Base-by-base conservation (phyloP, 1,140 invertebrate genomes). In the Pogonognathellus flavescens region DNA sequence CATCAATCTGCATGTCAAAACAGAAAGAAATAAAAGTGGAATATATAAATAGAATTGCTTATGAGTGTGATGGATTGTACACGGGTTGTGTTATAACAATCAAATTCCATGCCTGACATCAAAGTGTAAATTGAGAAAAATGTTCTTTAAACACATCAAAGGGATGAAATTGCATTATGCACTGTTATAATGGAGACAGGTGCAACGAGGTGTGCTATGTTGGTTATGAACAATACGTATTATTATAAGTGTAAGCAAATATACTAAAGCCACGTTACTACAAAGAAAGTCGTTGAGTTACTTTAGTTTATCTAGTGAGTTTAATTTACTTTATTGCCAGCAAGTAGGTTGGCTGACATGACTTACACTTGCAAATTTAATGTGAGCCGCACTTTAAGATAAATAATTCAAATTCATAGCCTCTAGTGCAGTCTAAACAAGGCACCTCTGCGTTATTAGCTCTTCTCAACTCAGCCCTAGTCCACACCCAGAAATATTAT, bases 401-500 rank as follows among this genome's bases (percentile, higher is more conserved):
- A 76, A 76, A 76, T 76, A 76, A 76, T 76, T 76, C 70, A 76
- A 76, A 76, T 76, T 76, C 70, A 76, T 76, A 31, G 22, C 70
- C 70, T 31, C 70, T 50, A 50, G 70, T 76, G 16, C 31, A 76
- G 41, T 76, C 70, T 76, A 76, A 76, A 76, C 70, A 76, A 76
- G 70, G 70, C 70, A 76, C 70, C 70, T 76, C 70, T 16, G 41
- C 16, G 70, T 76, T 76, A 76, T 76, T 76, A 76, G 31, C 70
- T 50, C 20, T 66, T 25, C 20, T 66, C 31, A 76, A 49, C 13
- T 72, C 70, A n/a, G 70, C 70, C n/a, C 70, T 14, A 1, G 70
- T 76, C 70, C 70, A 76, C 70, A 76, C 70, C 70, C 70, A 50
- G 70, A 76, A 76, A 76, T 76, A 76, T 76, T 76, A 76, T 76